Base-by-base conservation (phyloP, 2,113 vertebrate species). In the Myocastor coypus region DNA sequence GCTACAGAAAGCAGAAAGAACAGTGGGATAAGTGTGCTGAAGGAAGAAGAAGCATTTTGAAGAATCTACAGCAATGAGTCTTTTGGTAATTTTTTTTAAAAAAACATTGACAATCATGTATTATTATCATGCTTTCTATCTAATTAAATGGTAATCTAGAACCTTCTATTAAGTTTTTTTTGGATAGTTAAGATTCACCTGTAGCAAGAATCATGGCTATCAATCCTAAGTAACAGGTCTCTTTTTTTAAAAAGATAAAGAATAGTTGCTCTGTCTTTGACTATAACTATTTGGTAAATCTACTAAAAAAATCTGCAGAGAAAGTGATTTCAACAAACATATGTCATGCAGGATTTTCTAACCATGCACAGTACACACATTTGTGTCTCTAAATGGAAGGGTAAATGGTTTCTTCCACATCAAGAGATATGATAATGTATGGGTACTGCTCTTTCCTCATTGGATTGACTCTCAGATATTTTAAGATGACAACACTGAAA, bases 401-500 rank as follows among this genome's bases (percentile, higher is more conserved):
- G 19, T 91, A 82, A 90, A 52, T 8, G 10, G 40, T 90, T 95
- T 94, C 63, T 92, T 83, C 34, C 34, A 96, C 82, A 92, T 89
- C 46, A 90, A 83, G 73, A 88, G 59, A 92, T 40, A 92, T 28
- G 91, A 75, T 94, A 97, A 96, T 69, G 46, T 77, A 24, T 87
- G 42, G 37, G 73, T 91, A 40, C 86, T 96, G 78, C 22, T 69
- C 32, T 92, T 75, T 50, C 4, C 71, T 93, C 80, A 86, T 66
- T 86, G 46, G 32, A 96, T 95, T 73, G 26, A 96, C 66, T 52
- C 40, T 87, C 42, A 81, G 71, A 46, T 77, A 59, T 92, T 96
- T 97, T 94, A 94, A 93, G 97, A 94, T 94, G 90, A 88, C 91
- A 94, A 92, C 61, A 94, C 92, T 92, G 24, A 91, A 97, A 97